These are phyloP conservation scores for Agapornis roseicollis DNA, from an alignment of 2,113 vertebrate genomes.

Conservation along the genomic window DNA sequence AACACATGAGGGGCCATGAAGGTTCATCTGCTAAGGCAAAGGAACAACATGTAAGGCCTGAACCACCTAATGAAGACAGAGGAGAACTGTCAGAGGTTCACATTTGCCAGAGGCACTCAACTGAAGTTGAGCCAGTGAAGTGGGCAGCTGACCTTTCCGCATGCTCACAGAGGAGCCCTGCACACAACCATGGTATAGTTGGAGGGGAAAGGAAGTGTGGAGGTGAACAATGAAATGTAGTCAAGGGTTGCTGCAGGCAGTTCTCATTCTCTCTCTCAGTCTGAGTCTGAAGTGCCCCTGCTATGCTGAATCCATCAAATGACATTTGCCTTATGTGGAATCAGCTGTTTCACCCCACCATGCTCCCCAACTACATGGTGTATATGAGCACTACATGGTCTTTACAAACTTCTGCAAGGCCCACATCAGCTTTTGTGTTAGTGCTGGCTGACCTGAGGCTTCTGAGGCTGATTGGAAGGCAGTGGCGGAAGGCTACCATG, in stretches of 20 bases:
- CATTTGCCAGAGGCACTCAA: background rate
- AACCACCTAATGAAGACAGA: background rate
- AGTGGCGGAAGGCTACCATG: background rate
- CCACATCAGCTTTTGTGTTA: background rate
- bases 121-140: background rate
- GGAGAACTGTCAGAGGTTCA: background rate
- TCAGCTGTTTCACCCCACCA: background rate
- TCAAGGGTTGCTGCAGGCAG: background rate
- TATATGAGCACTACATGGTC: background rate
- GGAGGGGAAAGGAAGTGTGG: background rate
- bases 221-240: background rate
- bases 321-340: background rate
- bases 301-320: background rate
- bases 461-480: background rate
- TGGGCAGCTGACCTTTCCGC: background rate
- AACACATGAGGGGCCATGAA: background rate
- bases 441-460: background rate
- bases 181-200: accelerated
- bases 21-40: background rate
- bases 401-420: background rate
- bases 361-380: background rate
- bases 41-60: background rate
- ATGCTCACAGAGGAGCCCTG: background rate
- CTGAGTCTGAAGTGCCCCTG: background rate
- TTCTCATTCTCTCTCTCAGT: background rate